Evolutionary conservation across 2,888 invertebrate genomes (phyloP), one percentile per base, ranked within the genome.

Genomic region (Eremobia ochroleuca): DNA sequence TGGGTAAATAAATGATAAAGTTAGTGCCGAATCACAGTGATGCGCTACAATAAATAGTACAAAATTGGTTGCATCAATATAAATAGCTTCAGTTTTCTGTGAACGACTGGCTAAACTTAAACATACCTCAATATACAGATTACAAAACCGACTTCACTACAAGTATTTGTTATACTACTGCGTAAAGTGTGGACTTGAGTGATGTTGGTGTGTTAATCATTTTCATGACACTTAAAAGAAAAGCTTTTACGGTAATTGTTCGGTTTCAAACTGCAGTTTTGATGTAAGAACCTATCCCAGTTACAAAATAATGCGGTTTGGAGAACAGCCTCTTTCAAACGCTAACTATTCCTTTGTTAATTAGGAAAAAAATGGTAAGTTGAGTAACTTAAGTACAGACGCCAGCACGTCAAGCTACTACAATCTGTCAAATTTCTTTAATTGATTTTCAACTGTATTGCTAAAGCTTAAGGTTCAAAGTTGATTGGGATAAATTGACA

Each of bases 81-180:
- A 86, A 84, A 86, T 86, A 87, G 75, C 81, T 88, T 80, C 68
- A 88, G 81, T 86, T 85, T 85, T 86, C 82, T 82, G 77, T 86
- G 77, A 83, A 81, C 85, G 76, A 86, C 77, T 79, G 72, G 61
- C 73, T 85, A 81, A 84, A 88, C 89, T 86, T 88, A 85, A 86
- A 85, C 83, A 86, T 84, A 83, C 76, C 89, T 82, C 86, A 83
- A 83, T 83, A 85, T 87, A 88, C 86, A 89, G 83, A 84, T 88
- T 88, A 89, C 88, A 87, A 88, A 85, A 89, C 83, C 81, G 79
- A 89, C 85, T 87, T 79, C 84, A 82, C 86, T 85, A 84, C 85
- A 83, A 83, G 86, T 87, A 88, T 87, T 85, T 77, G 81, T 77
- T 34, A 59, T 52, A 73, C 13, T 40, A 75, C 82, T 68, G 55